Evolutionary conservation across 2,113 vertebrate genomes (phyloP), one percentile per base, ranked within the genome.

Genomic region (Dipodomys merriami): DNA sequence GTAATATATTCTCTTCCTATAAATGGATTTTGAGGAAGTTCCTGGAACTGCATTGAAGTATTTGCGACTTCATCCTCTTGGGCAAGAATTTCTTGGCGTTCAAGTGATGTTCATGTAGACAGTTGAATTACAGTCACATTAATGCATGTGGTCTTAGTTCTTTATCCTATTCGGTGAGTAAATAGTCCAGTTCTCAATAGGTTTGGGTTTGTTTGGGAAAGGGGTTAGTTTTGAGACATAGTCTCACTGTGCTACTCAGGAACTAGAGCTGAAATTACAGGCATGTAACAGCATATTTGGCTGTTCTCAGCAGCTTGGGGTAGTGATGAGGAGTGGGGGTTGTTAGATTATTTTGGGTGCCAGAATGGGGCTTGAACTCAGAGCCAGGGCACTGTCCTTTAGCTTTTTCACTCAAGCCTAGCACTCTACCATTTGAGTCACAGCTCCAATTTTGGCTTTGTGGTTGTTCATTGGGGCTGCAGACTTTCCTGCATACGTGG

Each of bases 81-180:
- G 49, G 67, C 67, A 95, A 86, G 86, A 91, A 60, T 88, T 83
- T 96, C 78, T 93, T 94, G 64, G 72, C 90, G 81, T 91, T 53
- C 60, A 90, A 82, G 68, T 78, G 73, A 46, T 86, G 80, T 73
- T 83, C 29, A 7, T 74, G 3, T 44, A 25, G 49, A 57, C n/a
- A 9, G 46, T 81, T 67, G 68, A 87, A n/a, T 23, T 85, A 62
- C 67, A 84, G 20, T 87, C 33, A 44, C 11, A 35, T 27, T 83
- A 71, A 35, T 49, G 29, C 23, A n/a, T 15, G 80, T 44, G 8
- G 77, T 74, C 19, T 83, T 67, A 30, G 18, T 53, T 90, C 76
- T 90, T 83, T 91, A 76, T 80, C 68, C 77, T 87, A 29, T 74
- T 60, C 80, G 80, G 7, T 65, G 27, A 25, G 44, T 76, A 83